Evolutionary conservation across 2,113 vertebrate genomes (phyloP), one percentile per base, ranked within the genome.

Genomic region (Apus apus): DNA sequence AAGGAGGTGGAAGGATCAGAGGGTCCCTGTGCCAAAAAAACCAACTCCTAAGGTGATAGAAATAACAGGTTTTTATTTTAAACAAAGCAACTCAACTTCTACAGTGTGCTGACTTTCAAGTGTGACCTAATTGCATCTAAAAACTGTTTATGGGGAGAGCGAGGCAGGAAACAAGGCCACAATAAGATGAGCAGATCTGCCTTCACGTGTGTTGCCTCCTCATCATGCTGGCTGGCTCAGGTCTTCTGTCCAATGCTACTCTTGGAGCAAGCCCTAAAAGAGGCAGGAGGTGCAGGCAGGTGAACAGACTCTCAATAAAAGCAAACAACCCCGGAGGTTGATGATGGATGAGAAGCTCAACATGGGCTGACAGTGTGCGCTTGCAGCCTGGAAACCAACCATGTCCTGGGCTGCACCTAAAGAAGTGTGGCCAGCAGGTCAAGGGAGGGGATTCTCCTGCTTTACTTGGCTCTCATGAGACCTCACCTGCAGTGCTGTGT

Each of bases 1-100:
- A 97, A 96, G 89, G 71, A 88, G 87, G 89, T 87, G 90, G 96
- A 90, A 88, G 95, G 94, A 97, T 95, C 95, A 96, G 82, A 95
- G 82, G 65, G 76, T 62, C 87, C 51, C 64, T 30, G 72, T 72
- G 87, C 95, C 15, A 5, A 57, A 88, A 92, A 70, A 61, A 58
- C 38, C 92, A 75, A 40, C 66, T 96, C 93, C 93, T 94, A 4
- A 93, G 92, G 90, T 96, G 94, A 78, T 92, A 67, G 88, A 92
- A 95, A 75, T 72, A 26, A 82, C 29, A 26, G 18, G 73, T 36
- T 90, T 96, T 96, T 32, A 11, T 89, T 95, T 93, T 53, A 53
- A 95, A 94, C 83, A 84, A 68, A 92, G 72, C 50, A 90, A 57
- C 87, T 77, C 67, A 18, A 16, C 85, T 88, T 74, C 45, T 87